phyloP scores from a whole-genome alignment of 1,140 invertebrate species.

The Scaptomyza hsui region DNA sequence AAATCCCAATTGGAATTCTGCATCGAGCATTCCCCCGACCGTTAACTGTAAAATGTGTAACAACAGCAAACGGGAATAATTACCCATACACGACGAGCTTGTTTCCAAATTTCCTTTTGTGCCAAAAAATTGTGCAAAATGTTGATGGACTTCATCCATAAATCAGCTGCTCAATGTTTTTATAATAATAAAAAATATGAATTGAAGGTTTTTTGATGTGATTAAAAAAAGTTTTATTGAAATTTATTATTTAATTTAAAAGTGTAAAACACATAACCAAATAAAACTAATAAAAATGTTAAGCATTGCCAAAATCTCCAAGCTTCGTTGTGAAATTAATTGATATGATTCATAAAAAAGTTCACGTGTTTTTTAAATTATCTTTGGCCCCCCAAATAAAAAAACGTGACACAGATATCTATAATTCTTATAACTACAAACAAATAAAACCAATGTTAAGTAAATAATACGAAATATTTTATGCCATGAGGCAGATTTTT shows the following conservation, averaged over 20 bases:
- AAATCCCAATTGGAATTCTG: conserved; percentile 5
- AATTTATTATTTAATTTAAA: too few species aligned
- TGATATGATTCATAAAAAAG: neutral
- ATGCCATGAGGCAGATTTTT: conserved; percentile 31
- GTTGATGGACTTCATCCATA: conserved; percentile 9
- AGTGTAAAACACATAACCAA: neutral
- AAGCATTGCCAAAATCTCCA: neutral
- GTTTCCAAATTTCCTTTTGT: conserved; percentile 38
- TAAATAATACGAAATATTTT: neutral
- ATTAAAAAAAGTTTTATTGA: neutral
- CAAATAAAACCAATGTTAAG: neutral
- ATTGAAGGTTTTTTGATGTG: neutral
- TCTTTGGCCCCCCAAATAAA: neutral
- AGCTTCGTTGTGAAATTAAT: neutral
- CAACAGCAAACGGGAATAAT: conserved; percentile 11
- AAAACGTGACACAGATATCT: conserved; percentile 3
- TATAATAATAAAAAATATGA: neutral
- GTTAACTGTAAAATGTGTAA: neutral
- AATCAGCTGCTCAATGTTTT: conserved; percentile 7
- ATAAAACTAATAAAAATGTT: neutral
- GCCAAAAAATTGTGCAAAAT: conserved; percentile 35
- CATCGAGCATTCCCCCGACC: too few species aligned
- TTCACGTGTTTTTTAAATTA: too few species aligned
- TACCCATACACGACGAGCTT: neutral
- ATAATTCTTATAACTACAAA: conserved; percentile 16